Evolutionary conservation across 2,888 invertebrate genomes (phyloP), one percentile per base, ranked within the genome.

Genomic region (Dicranocentrus wangi): DNA sequence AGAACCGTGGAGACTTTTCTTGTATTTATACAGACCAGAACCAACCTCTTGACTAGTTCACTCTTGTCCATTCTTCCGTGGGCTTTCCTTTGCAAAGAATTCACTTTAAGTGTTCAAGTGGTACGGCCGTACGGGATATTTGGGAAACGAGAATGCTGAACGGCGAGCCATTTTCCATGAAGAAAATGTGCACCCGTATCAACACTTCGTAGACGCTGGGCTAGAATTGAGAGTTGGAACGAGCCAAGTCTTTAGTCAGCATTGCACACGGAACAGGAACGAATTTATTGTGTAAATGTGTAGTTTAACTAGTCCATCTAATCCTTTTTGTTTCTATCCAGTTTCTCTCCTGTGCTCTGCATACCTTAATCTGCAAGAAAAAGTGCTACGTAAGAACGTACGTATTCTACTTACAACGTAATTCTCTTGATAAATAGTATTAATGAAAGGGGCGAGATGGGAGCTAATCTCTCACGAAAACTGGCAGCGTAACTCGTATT

Each of bases 261-360:
- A 61, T 25, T 58, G 25, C 58, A 10, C 5, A 42, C 47, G 8
- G 23, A 65, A 15, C 51, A 5, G 1, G 32, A 47, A 43, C 1
- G 32, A n/a, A 17, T 21, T 42, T 28, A 68, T 68, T 68, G 51
- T 51, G 51, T 27, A 51, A 68, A 19, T 51, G 68, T 68, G 68
- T 28, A 51, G 51, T 55, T 70, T 51, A 70, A 58, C 70, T 69
- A 32, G 19, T 70, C 42, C 13, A 70, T 55, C n/a, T 55, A 70
- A 70, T 68, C 68, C 58, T 39, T 70, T 53, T 53, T 19, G 1
- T 5, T 25, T 19, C 15, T 51, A 27, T 27, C 32, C 51, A 47
- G 8, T 21, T 68, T 51, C 32, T 51, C 43, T 65, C 27, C 8
- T 15, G 1, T 19, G 21, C 7, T 13, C 47, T 66, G n/a, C 7